Conservation (phyloP, 1,140 invertebrate genomes). For the Zeugodacus cucurbitae region DNA sequence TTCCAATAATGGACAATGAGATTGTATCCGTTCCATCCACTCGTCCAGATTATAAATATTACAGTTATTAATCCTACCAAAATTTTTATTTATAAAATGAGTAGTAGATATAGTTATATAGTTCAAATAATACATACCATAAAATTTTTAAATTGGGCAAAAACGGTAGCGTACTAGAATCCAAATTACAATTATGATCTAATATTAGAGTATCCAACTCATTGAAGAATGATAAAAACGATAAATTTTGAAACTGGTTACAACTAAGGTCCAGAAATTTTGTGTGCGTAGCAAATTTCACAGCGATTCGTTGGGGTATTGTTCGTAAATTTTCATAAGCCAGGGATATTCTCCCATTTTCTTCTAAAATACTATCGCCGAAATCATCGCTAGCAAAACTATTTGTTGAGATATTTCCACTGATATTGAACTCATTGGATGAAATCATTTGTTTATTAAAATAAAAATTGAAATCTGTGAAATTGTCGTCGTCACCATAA, state of each 20-base stretch:
- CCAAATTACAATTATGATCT: constrained; percentile 56
- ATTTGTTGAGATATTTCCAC: constrained; percentile 55
- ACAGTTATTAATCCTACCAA: constrained; percentile 61
- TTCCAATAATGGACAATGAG: constrained; percentile 56
- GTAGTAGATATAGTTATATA: background rate
- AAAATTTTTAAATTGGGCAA: constrained; percentile 57
- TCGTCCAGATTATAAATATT: constrained; percentile 58
- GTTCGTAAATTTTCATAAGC: constrained; percentile 60
- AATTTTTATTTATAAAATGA: background rate
- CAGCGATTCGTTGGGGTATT: constrained; percentile 57
- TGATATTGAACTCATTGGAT: constrained; percentile 54
- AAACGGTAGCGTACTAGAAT: constrained; percentile 58
- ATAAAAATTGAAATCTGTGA: constrained; percentile 19
- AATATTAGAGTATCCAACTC: constrained; percentile 59
- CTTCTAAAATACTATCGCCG: constrained; percentile 56
- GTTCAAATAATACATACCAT: constrained; percentile 49
- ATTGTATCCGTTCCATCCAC: constrained; percentile 59
- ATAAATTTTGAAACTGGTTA: constrained; percentile 59
- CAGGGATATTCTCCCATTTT: constrained; percentile 60
- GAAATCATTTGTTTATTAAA: constrained; percentile 54
- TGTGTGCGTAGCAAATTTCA: constrained; percentile 58
- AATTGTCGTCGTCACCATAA: constrained; percentile 50
- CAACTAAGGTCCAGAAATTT: constrained; percentile 61
- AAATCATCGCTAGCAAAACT: constrained; percentile 57
- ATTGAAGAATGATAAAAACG: constrained; percentile 62